Percentiles rank a stretch among this genome's conserved stretches.
Evolutionary conservation across 2,888 invertebrate genomes (phyloP).

Genomic region (Dexiosoma caninum): DNA sequence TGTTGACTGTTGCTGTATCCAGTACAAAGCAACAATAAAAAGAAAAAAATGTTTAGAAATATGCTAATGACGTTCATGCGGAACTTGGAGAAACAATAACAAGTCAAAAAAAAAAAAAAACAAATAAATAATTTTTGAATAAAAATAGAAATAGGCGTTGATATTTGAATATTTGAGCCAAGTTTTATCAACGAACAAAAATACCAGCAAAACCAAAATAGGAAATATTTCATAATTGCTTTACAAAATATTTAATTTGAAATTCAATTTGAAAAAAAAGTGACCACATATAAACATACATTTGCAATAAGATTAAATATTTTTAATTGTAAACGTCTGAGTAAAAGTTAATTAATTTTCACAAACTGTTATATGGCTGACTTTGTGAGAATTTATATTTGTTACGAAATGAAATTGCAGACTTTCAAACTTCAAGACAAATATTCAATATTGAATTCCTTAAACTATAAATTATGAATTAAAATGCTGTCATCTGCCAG

Average conservation of each 20-base stretch:
- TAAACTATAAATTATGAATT: no score
- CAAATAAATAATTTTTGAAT: neutral
- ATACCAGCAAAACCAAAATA: neutral
- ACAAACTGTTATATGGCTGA: no score
- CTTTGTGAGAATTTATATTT: no score
- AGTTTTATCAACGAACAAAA: neutral
- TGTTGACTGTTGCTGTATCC: conserved; percentile 28
- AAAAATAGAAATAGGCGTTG: no score
- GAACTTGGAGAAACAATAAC: no score
- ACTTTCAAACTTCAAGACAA: no score
- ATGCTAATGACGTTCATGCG: no score
- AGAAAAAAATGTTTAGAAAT: no score
- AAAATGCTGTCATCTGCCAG: no score
- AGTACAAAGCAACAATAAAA: neutral
- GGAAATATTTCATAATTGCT: conserved; percentile 5
- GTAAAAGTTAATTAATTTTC: neutral
- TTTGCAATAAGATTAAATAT: no score
- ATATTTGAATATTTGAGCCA: conserved; percentile 20
- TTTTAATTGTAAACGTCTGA: neutral
- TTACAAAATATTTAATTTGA: neutral
- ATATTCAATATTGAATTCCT: no score
- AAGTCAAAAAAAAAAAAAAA: neutral
- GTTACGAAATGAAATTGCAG: no score
- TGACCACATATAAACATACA: neutral
- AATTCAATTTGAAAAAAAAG: neutral